These are phyloP conservation scores for Ancistrus triradiatus DNA, from an alignment of 2,113 vertebrate species.

Conservation along the genomic window DNA sequence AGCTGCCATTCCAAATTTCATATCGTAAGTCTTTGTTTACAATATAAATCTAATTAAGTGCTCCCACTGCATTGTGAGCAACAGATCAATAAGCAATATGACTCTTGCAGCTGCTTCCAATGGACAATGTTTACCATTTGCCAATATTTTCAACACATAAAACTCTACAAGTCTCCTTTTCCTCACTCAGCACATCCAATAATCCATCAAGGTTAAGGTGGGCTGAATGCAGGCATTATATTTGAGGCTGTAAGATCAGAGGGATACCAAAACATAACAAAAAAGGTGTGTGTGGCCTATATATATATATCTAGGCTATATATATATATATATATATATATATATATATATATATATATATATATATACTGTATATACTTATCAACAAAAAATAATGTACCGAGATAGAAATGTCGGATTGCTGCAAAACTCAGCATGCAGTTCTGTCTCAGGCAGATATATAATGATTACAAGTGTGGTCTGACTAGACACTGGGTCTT, in stretches of 20 bases:
- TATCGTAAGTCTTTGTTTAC: conserved; percentile 75
- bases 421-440: no score
- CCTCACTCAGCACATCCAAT: conserved; percentile 55
- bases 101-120: conserved; percentile 75
- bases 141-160: conserved; percentile 73
- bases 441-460: no score
- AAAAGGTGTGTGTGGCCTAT: no score
- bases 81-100: conserved; percentile 83
- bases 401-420: no score
- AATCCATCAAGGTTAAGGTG: conserved; percentile 68
- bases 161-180: conserved; percentile 53
- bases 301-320: no score
- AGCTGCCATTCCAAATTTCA: conserved; percentile 70
- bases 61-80: conserved; percentile 58
- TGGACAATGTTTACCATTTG: conserved; percentile 63
- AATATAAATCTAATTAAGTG: conserved; percentile 84
- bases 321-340: no score
- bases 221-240: conserved; percentile 57
- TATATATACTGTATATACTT: no score
- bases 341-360: no score
- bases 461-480: no score
- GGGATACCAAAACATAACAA: no score
- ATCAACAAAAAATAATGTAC: no score
- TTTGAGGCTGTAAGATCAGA: conserved; percentile 42
- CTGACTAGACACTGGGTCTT: no score